phyloP scores from a whole-genome alignment of 2,888 invertebrate genomes.

The Mimumesa dahlbomi region DNA sequence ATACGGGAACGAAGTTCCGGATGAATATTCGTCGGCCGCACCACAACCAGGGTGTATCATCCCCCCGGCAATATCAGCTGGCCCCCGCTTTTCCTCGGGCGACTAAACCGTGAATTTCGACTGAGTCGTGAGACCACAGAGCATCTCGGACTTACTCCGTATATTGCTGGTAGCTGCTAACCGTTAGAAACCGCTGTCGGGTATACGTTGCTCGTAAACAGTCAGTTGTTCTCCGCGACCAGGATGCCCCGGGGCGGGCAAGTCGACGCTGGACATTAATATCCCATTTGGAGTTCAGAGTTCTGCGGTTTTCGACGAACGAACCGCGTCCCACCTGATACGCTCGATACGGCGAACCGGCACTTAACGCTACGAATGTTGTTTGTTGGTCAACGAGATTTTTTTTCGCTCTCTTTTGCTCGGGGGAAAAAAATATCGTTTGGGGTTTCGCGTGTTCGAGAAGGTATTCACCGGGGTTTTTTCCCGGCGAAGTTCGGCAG shows the following conservation, averaged over 20 bases:
- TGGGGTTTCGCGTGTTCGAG: no score
- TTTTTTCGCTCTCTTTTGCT: no score
- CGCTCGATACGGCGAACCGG: conserved; percentile 10
- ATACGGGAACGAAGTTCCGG: conserved; percentile 4
- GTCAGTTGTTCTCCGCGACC: conserved; percentile 53
- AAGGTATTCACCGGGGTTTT: no score
- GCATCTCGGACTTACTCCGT: conserved; percentile 41
- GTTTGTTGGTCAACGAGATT: no score
- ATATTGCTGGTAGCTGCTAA: conserved; percentile 34
- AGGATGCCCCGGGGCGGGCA: conserved; percentile 35
- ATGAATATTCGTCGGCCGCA: not conserved
- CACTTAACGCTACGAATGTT: not conserved
- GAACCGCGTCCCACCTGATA: conserved; percentile 33
- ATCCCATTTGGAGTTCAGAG: conserved; percentile 76
- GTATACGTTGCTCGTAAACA: conserved; percentile 56
- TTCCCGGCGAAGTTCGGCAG: no score
- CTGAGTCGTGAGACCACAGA: conserved; percentile 45
- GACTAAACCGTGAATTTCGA: conserved; percentile 51
- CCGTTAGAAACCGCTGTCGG: conserved; percentile 48
- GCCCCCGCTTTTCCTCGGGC: conserved; percentile 29
- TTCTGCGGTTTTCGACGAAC: conserved; percentile 64
- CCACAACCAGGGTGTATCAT: conserved; percentile 16
- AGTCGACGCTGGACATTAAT: conserved; percentile 71
- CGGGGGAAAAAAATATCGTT: no score
- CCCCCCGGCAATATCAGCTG: conserved; percentile 41